Evolutionary conservation across 1,140 invertebrate genomes (phyloP).

Genomic region (Drosophila melanogaster): DNA sequence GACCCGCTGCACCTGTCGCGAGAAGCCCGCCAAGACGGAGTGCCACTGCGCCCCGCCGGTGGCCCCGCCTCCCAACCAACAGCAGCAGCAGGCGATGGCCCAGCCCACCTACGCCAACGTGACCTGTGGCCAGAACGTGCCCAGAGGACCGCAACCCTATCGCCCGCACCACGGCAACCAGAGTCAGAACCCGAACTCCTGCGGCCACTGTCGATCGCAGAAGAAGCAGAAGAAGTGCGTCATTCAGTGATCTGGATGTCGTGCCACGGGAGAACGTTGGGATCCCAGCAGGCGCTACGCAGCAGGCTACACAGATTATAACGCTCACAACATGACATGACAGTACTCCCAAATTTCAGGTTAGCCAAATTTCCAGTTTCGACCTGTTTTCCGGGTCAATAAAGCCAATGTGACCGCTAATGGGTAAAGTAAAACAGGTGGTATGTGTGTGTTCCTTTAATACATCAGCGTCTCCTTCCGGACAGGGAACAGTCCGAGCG

Average conservation of each 20-base stretch:
- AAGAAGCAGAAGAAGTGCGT: conserved; percentile 38
- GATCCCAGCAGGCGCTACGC: conserved; percentile 26
- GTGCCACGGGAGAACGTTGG: background rate
- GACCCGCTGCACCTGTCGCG: conserved; percentile 37
- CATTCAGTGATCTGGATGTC: conserved; percentile 32
- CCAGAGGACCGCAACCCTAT: conserved; percentile 1
- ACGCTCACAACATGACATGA: conserved; percentile 10
- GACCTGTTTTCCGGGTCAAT: conserved; percentile 10
- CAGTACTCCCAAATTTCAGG: conserved; percentile 1
- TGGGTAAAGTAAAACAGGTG: conserved; percentile 47
- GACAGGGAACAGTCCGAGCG: conserved; percentile 11
- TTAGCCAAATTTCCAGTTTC: conserved; percentile 29
- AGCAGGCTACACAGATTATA: conserved; percentile 4
- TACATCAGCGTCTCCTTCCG: no score
- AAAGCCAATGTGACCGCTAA: conserved; percentile 30
- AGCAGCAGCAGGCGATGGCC: conserved; percentile 4
- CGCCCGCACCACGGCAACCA: background rate
- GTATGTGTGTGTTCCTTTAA: background rate
- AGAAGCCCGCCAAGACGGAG: background rate
- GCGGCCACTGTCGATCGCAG: conserved; percentile 28
- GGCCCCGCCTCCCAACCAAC: background rate
- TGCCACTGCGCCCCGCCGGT: conserved; percentile 22
- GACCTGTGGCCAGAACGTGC: conserved; percentile 20
- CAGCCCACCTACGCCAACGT: conserved; percentile 28
- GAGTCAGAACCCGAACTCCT: background rate